A percentile compares a stretch with the other conserved stretches of the same genome.
These are phyloP conservation scores for Azemiops feae DNA, from an alignment of 2,113 vertebrate genomes.

Conservation along the genomic window DNA sequence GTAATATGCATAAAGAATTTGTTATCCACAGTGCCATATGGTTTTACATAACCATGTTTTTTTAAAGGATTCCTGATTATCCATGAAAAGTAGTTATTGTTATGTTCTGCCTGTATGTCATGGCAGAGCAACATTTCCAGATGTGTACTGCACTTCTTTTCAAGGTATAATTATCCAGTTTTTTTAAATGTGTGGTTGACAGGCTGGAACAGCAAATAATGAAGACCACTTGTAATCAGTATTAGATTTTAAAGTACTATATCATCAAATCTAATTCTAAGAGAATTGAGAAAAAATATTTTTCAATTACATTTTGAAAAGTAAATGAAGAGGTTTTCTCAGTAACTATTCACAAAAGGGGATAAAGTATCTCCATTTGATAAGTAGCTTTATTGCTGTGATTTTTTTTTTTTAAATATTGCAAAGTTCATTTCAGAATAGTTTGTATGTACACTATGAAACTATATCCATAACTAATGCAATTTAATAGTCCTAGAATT, in stretches of 20 bases:
- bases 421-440: fast-evolving
- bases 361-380: background rate
- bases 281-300: slow-evolving; percentile 44
- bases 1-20: slow-evolving; percentile 7
- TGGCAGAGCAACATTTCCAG: background rate
- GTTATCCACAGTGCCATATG: background rate
- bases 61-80: background rate
- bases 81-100: background rate
- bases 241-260: background rate
- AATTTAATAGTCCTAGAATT: fast-evolving
- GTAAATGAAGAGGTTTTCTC: slow-evolving; percentile 31
- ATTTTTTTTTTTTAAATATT: background rate
- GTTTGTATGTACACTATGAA: fast-evolving
- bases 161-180: background rate
- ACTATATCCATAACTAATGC: background rate
- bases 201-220: background rate
- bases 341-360: background rate
- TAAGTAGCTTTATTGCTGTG: slow-evolving; percentile 14
- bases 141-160: background rate
- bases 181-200: background rate
- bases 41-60: background rate
- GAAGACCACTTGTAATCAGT: background rate
- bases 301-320: slow-evolving; percentile 39
- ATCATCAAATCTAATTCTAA: background rate
- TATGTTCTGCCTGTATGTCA: background rate